phyloP scores from a whole-genome alignment of 2,113 vertebrate species.

The Canis aureus region DNA sequence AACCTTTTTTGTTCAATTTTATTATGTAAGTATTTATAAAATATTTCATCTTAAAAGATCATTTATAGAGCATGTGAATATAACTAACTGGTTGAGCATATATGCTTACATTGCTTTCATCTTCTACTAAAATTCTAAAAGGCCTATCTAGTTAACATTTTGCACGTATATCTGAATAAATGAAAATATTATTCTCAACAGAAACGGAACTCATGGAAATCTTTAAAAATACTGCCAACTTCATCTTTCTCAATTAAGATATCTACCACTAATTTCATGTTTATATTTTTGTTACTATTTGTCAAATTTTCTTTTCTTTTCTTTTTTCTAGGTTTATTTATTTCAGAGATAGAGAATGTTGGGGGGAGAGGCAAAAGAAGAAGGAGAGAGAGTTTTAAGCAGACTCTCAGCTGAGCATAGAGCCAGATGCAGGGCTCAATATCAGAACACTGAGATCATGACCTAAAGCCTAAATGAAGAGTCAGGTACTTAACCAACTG shows the following conservation, averaged over 20 bases:
- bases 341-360: not conserved
- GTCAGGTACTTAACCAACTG: not conserved
- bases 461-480: not conserved
- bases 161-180: not conserved
- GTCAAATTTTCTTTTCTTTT: not conserved
- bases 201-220: not conserved
- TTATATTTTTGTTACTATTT: not conserved
- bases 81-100: not conserved
- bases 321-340: not conserved
- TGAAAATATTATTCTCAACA: not conserved
- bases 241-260: not conserved
- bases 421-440: not conserved
- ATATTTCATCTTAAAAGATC: not conserved
- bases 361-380: not conserved
- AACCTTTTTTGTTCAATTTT: not conserved
- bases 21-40: not conserved
- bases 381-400: not conserved
- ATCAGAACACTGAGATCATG: not conserved
- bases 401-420: not conserved
- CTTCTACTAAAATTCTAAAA: constrained; percentile 1
- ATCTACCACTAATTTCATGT: not conserved
- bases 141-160: not conserved
- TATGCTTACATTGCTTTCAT: not conserved
- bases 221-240: not conserved
- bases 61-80: not conserved